Evolutionary conservation across 2,888 invertebrate species (phyloP), one percentile per base, ranked within the genome.

Genomic region (Apomyelois bistriatella): DNA sequence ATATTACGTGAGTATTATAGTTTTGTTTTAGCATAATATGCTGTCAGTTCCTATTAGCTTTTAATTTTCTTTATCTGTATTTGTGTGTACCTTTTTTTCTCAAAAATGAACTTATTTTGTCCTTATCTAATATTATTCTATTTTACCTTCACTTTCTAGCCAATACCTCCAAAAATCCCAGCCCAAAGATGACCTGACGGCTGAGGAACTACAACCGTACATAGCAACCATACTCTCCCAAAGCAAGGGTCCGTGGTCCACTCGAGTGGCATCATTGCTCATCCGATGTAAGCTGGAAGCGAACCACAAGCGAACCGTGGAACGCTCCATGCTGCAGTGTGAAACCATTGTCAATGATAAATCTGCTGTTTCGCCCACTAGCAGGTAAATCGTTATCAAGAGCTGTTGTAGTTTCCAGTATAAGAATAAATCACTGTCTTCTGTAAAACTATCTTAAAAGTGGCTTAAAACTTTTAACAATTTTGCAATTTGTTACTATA

Each of bases 261-360:
- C 97, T 1, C 93, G 96, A 49, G 92, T 94, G 36, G 92, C 94
- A 0, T 93, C 96, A 0, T 82, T 99, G 15, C 85, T 95, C 1
- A 85, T 94, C 10, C 92, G 98, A 51, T 96, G 96, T 62, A 91
- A 92, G 55, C 79, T 97, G 50, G 98, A 99, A 78, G 92, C 93
- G 0, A 91, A 91, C 47, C 94, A 95, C 66, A 94, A 94, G 53
- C 92, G 98, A 53, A 95, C 96, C 0, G 94, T 98, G 10, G 98
- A 98, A 74, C 91, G 99, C 37, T 94, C 98, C 16, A 93, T 98
- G 92, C 91, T 93, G 72, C 98, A 98, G 82, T 93, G 95, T 59
- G 96, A 98, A 83, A 94, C 95, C 68, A 90, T 96, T 35, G 92
- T 96, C 3, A 93, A 93, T 59, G 91, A 87, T 46, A 85, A 82